These are phyloP conservation scores for Reinhardtius hippoglossoides DNA, from an alignment of 2,113 vertebrate species.

Conservation along the genomic window DNA sequence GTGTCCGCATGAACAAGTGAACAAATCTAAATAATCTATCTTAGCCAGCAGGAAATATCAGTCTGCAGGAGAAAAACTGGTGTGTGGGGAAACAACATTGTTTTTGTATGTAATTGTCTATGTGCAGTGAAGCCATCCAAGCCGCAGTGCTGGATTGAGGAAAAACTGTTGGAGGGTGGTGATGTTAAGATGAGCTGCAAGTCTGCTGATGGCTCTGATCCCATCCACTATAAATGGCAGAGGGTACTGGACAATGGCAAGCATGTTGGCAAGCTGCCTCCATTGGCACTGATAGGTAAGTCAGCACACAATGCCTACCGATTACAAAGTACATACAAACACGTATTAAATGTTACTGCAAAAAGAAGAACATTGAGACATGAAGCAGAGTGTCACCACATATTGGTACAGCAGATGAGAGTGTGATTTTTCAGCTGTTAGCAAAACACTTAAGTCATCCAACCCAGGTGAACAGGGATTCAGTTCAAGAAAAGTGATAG, in stretches of 20 bases:
- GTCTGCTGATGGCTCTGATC: constrained; percentile 88
- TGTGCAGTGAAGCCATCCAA: constrained; percentile 90
- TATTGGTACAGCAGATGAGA: too few relatives aligned
- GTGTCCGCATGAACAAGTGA: too few relatives aligned
- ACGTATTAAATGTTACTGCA: not conserved
- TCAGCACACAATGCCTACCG: not conserved
- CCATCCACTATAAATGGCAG: constrained; percentile 91
- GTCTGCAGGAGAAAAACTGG: not conserved
- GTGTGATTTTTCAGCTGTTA: too few relatives aligned
- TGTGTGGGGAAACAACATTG: not conserved
- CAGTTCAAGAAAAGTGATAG: constrained; percentile 1
- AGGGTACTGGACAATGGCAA: constrained; percentile 84
- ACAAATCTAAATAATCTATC: not conserved
- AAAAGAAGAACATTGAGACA: not conserved
- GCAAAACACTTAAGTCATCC: not conserved
- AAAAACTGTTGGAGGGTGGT: constrained; percentile 86
- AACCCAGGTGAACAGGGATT: not conserved
- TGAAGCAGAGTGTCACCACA: not conserved
- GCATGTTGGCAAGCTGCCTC: constrained; percentile 81
- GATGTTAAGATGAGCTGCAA: constrained; percentile 90
- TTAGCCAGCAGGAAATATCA: not conserved
- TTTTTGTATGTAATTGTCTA: constrained; percentile 4
- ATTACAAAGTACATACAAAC: not conserved
- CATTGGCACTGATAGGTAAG: constrained; percentile 87
- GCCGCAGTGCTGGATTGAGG: constrained; percentile 92